Base-by-base conservation (phyloP, 2,888 invertebrate species). In the Trissolcus brochymenae region DNA sequence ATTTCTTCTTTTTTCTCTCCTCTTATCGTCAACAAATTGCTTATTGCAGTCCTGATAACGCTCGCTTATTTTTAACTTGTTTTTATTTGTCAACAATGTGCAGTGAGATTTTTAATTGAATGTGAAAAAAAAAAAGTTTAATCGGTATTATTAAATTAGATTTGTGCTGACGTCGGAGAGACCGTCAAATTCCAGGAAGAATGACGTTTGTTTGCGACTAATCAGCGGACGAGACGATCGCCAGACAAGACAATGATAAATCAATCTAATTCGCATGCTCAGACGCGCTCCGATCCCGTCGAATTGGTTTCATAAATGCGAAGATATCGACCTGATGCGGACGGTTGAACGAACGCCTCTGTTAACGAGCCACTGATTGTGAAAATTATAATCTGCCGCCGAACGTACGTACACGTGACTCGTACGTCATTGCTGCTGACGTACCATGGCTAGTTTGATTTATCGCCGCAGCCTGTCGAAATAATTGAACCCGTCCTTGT, bases 181-280 rank as follows among this genome's bases (percentile, higher is more conserved):
- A 80, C 61, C 76, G 76, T 64, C 81, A 80, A 78, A 81, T 88
- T 88, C 87, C 83, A 83, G 81, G 87, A 87, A 88, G 82, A 73
- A 83, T 80, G 83, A 84, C 84, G 84, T 83, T 85, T 81, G 84
- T 81, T 80, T 73, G 81, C 82, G 73, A 64, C 74, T 83, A 87
- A 88, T 88, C 84, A 85, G 79, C 84, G 83, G 86, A 82, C 88
- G 86, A 88, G 88, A 88, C 88, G 84, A 80, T 81, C 81, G 86
- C 87, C 88, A 88, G 88, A 89, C 88, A 82, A 85, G 83, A 82
- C 86, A 88, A 88, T 88, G 86, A 87, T 87, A 86, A 86, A 88
- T 87, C 87, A 88, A 88, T 88, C 88, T 87, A 87, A 88, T 87
- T 88, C 86, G 84, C 83, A 84, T 85, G 84, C 84, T 82, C 84